A percentile compares a stretch with the other conserved stretches of the same genome.
Evolutionary conservation across 2,888 invertebrate species (phyloP).

Genomic region (Apodemia arnacis): DNA sequence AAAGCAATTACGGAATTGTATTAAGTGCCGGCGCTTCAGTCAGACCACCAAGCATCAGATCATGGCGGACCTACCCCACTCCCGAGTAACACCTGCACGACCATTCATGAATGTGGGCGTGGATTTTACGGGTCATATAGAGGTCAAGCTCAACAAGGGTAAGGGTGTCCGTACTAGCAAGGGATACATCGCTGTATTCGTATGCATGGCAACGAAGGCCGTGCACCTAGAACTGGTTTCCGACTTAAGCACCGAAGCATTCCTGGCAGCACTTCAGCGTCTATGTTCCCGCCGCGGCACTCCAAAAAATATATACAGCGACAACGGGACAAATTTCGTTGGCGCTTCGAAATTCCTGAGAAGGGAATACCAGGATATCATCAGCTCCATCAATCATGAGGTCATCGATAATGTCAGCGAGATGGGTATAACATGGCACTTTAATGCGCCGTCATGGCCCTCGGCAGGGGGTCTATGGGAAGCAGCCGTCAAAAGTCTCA

Average conservation of each 20-base stretch:
- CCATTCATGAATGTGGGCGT: not conserved
- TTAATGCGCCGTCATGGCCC: slow-evolving; percentile 42
- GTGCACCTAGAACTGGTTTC: not conserved
- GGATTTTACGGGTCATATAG: slow-evolving; percentile 7
- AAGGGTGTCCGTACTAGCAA: not conserved
- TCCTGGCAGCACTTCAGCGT: not conserved
- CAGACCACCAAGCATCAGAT: slow-evolving; percentile 8
- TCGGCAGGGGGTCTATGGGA: slow-evolving; percentile 43
- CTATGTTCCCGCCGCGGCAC: not conserved
- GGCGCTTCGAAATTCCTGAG: not conserved
- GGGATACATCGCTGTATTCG: not conserved
- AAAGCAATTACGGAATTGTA: not conserved
- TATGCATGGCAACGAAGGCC: not conserved
- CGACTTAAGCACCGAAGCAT: not conserved
- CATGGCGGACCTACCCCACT: slow-evolving; percentile 1
- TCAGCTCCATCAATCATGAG: slow-evolving; percentile 8
- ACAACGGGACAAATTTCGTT: too few species aligned
- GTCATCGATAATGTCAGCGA: slow-evolving; percentile 15
- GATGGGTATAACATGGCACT: slow-evolving; percentile 44
- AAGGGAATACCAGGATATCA: slow-evolving; percentile 10
- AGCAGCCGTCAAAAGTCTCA: slow-evolving; percentile 29
- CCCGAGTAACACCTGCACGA: not conserved
- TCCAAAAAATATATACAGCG: too few species aligned
- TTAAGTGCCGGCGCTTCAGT: not conserved
- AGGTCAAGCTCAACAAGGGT: not conserved